A percentile compares a stretch with the other conserved stretches of the same genome.
These are phyloP conservation scores for Redunca redunca DNA, from an alignment of 2,113 vertebrate genomes.

Conservation along the genomic window DNA sequence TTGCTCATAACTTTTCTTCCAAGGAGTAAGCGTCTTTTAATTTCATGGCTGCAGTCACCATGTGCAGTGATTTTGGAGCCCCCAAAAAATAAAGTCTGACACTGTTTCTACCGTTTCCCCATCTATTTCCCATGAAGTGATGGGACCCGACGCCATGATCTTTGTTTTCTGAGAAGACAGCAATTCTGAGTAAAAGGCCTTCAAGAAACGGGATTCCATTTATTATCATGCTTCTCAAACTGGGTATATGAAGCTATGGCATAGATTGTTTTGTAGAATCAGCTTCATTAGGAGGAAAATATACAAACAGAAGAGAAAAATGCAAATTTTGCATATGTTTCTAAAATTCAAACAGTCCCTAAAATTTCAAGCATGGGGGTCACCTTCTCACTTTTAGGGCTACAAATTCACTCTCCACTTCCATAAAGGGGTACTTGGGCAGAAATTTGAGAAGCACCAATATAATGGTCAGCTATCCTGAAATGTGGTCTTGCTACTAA, in stretches of 20 bases:
- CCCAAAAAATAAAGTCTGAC: too few relatives aligned
- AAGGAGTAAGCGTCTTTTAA: too few relatives aligned
- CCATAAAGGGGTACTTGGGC: neutral
- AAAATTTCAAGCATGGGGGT: neutral
- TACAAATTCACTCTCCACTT: neutral
- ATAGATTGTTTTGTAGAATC: neutral
- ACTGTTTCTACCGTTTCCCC: too few relatives aligned
- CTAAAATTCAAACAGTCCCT: neutral
- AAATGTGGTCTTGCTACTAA: neutral
- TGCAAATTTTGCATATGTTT: neutral
- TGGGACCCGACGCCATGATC: too few relatives aligned
- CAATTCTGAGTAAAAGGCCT: neutral
- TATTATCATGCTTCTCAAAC: neutral
- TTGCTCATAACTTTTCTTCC: too few relatives aligned
- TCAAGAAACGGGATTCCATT: neutral
- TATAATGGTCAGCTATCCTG: neutral
- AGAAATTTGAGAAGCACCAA: neutral
- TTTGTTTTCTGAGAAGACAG: neutral
- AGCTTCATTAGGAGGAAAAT: slow-evolving; percentile 16
- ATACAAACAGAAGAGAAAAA: neutral
- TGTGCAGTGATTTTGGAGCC: too few relatives aligned
- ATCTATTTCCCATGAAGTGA: too few relatives aligned
- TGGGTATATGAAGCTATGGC: neutral
- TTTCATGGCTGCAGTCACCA: too few relatives aligned
- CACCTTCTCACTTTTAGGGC: neutral